Evolutionary conservation across 2,797 vertebrate species (phyloP).

Genomic region (Rhinophrynus dorsalis): DNA sequence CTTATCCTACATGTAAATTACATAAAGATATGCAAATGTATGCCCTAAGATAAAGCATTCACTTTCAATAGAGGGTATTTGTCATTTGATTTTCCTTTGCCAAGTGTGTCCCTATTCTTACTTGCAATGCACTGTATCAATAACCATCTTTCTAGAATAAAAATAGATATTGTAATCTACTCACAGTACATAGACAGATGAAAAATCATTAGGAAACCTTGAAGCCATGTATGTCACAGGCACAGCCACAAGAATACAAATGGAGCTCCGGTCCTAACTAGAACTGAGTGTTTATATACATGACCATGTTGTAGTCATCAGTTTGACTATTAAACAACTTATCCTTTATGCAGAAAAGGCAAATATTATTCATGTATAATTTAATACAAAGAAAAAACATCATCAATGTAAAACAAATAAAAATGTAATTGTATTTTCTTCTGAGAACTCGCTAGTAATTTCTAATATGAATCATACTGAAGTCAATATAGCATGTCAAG

Average conservation of each 20-base stretch:
- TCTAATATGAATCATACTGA: too few relatives aligned
- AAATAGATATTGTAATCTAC: slow-evolving; percentile 7
- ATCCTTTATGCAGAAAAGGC: neutral
- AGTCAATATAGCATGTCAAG: too few relatives aligned
- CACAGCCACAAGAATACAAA: neutral
- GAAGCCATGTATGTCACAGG: slow-evolving; percentile 2
- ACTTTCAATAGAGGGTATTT: neutral
- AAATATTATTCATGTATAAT: slow-evolving; percentile 16
- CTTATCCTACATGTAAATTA: slow-evolving; percentile 3
- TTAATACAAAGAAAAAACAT: slow-evolving; percentile 1
- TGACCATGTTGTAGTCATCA: neutral
- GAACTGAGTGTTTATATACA: slow-evolving; percentile 3
- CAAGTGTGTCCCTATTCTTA: neutral
- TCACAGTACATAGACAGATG: slow-evolving; percentile 8
- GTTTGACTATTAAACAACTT: neutral
- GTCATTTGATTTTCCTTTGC: slow-evolving; percentile 2
- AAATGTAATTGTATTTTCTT: neutral
- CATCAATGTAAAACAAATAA: neutral
- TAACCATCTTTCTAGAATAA: slow-evolving; percentile 13
- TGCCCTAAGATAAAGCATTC: neutral
- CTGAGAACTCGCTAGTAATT: too few relatives aligned
- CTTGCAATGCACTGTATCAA: neutral
- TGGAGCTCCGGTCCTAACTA: neutral
- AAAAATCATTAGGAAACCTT: slow-evolving; percentile 12
- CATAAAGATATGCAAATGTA: slow-evolving; percentile 18